Evolutionary conservation across 2,888 invertebrate genomes (phyloP).

Genomic region (Prosapia bicincta): DNA sequence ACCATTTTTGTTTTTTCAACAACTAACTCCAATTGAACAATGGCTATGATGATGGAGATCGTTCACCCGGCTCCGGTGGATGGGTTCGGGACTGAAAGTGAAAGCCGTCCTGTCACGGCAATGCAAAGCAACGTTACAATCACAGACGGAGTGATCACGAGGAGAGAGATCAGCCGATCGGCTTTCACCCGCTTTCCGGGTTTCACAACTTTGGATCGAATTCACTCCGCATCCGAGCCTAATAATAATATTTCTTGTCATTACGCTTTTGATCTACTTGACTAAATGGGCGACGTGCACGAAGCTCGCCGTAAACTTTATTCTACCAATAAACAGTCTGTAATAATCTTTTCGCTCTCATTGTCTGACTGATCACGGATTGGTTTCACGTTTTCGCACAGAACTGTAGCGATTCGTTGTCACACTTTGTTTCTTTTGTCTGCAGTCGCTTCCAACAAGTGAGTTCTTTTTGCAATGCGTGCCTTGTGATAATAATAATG

Average conservation of each 20-base stretch:
- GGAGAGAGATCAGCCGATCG: background rate
- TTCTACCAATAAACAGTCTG: background rate
- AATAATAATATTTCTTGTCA: background rate
- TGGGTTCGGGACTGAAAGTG: background rate
- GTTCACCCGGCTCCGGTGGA: background rate
- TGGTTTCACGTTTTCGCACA: background rate
- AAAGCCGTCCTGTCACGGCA: background rate
- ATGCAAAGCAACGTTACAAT: background rate
- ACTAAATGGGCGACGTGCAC: background rate
- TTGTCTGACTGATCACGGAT: background rate
- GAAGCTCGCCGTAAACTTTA: background rate
- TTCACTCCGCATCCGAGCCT: background rate
- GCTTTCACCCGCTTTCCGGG: background rate
- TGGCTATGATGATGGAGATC: too few relatives aligned
- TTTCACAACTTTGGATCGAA: background rate
- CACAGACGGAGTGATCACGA: background rate
- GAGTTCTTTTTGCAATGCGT: too few relatives aligned
- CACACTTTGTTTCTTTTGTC: too few relatives aligned
- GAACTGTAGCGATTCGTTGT: too few relatives aligned
- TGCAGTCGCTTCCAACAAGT: too few relatives aligned
- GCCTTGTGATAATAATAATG: too few relatives aligned
- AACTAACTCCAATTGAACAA: too few relatives aligned
- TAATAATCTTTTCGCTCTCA: background rate
- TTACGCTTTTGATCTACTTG: background rate
- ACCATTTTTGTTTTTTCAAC: too few relatives aligned